Evolutionary conservation across 2,888 invertebrate genomes (phyloP), one percentile per base, ranked within the genome.

Genomic region (Nemapogon koenigi): DNA sequence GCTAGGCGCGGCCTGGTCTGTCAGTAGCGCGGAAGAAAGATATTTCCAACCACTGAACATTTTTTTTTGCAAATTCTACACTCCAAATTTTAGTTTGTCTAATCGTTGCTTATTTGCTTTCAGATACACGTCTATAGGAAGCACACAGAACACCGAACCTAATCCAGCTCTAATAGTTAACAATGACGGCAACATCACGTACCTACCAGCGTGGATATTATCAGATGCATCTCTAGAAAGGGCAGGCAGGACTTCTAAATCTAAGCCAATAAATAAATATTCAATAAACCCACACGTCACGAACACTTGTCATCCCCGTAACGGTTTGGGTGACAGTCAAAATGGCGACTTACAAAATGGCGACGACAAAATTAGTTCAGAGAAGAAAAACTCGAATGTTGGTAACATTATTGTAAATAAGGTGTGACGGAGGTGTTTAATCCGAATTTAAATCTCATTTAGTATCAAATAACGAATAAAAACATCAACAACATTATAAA

Each of bases 111-210:
- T 37, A 6, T 7, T 28, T 29, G 1, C 37, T 56, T 54, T 3
- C 64, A 88, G 88, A 27, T 95, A 90, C 60, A 95, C 96, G 0
- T 97, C 96, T 17, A 80, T 97, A 49, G 97, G 95, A 35, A 89
- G 89, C 57, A 81, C 82, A 42, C 78, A 83, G 27, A 93, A 94
- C 62, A 96, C 96, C 0, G 63, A 82, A 43, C 89, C 86, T 1
- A 96, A 97, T 78, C 89, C 91, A 1, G 75, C 84, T 25, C 69
- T 94, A 40, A 70, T 78, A 26, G 60, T 62, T 11, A 82, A 84
- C 51, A 52, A 43, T 16, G 63, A 60, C 52, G 84, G 68, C 25
- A 59, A 52, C 42, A 61, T 63, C 40, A 49, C 62, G 16, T 92
- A 89, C 65, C 70, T 80, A 25, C 90, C 93, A 0, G 94, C 94